These are phyloP conservation scores for Nipponacmea schrenckii DNA, from an alignment of 2,888 invertebrate genomes.

Conservation along the genomic window DNA sequence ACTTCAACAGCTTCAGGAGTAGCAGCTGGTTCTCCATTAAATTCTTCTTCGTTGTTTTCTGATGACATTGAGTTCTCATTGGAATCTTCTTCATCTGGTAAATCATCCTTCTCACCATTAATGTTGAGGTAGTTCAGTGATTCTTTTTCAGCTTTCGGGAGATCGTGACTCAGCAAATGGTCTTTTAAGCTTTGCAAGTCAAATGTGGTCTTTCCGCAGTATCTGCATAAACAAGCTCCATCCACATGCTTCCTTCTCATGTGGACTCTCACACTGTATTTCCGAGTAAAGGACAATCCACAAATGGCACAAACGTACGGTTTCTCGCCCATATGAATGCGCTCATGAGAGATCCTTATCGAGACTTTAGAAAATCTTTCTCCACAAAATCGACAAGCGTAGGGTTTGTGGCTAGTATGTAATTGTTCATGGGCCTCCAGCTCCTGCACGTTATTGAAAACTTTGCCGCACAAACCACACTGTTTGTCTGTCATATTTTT, in stretches of 20 bases:
- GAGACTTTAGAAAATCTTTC: slow-evolving; percentile 49
- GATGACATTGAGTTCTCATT: slow-evolving; percentile 30
- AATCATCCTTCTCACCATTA: slow-evolving; percentile 21
- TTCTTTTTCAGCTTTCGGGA: slow-evolving; percentile 41
- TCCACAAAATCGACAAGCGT: slow-evolving; percentile 53
- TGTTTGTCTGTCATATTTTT: slow-evolving; percentile 20
- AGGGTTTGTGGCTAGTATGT: slow-evolving; percentile 53
- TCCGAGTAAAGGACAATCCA: slow-evolving; percentile 47
- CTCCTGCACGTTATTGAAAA: slow-evolving; percentile 44
- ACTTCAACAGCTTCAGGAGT: slow-evolving; percentile 14
- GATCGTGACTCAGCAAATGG: slow-evolving; percentile 48
- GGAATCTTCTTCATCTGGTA: slow-evolving; percentile 26
- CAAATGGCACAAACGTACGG: slow-evolving; percentile 50
- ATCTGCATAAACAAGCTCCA: slow-evolving; percentile 51
- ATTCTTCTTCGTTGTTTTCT: slow-evolving; percentile 20
- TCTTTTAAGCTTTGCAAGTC: slow-evolving; percentile 43
- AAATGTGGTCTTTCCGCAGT: slow-evolving; percentile 48
- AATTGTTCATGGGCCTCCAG: slow-evolving; percentile 50
- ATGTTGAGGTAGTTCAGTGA: slow-evolving; percentile 41
- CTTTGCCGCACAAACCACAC: slow-evolving; percentile 52
- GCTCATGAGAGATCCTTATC: slow-evolving; percentile 49
- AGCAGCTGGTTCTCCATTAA: slow-evolving; percentile 8
- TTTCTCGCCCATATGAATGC: slow-evolving; percentile 37
- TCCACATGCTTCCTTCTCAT: slow-evolving; percentile 49
- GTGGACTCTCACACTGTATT: slow-evolving; percentile 49